These are phyloP conservation scores for Rhagium mordax DNA, from an alignment of 2,888 invertebrate genomes.

Conservation along the genomic window DNA sequence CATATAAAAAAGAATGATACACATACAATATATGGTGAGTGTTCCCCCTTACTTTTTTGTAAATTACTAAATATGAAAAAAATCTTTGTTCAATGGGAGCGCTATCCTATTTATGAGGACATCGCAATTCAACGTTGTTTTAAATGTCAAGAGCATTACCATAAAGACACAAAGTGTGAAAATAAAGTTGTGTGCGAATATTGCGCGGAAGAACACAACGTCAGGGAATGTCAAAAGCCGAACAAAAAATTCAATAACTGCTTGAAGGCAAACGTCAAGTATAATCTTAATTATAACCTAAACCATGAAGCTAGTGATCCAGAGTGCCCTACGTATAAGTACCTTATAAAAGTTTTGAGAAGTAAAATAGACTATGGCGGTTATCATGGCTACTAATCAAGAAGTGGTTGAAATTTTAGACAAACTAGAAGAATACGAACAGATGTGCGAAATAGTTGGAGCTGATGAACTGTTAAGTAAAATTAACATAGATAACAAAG, in stretches of 20 bases:
- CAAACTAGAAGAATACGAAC: too few relatives aligned
- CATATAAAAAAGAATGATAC: background rate
- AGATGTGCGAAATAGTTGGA: too few relatives aligned
- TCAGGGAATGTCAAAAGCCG: conserved; percentile 12
- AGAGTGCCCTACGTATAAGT: conserved; percentile 29
- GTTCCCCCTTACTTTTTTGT: background rate
- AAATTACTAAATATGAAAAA: too few relatives aligned
- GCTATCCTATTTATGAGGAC: background rate
- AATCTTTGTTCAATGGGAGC: background rate
- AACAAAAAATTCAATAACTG: conserved; percentile 31
- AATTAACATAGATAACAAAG: too few relatives aligned
- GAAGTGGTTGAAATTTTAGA: background rate
- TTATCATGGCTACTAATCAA: background rate
- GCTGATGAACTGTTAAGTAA: too few relatives aligned
- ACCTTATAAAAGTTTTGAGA: conserved; percentile 20
- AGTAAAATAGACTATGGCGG: conserved; percentile 30
- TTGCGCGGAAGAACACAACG: conserved; percentile 16
- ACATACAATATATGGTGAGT: too few relatives aligned
- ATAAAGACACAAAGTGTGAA: conserved; percentile 22
- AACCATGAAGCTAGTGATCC: conserved; percentile 20
- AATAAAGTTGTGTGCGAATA: conserved; percentile 3
- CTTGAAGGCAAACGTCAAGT: conserved; percentile 19
- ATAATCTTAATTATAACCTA: conserved; percentile 13
- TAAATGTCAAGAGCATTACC: conserved; percentile 25
- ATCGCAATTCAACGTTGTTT: conserved; percentile 8